Percentiles rank a stretch among this genome's conserved stretches.
Conservation (phyloP, 2,888 invertebrate genomes). For the Drosophila sordidapex region DNA sequence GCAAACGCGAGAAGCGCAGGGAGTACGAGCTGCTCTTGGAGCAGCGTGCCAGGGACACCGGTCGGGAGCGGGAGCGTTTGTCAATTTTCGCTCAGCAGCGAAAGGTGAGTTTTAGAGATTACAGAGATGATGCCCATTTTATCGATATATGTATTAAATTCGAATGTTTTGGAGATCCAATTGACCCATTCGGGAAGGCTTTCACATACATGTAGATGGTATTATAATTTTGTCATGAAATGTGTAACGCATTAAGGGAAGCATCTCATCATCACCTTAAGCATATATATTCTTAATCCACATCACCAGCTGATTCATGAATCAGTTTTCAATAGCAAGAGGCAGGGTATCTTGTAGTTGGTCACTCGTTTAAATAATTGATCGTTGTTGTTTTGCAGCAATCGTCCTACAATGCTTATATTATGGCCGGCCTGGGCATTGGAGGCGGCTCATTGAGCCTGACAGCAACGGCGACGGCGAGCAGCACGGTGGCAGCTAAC, state of each 20-base stretch:
- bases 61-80: conserved; percentile 82
- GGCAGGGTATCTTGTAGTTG: neutral
- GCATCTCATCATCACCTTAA: neutral
- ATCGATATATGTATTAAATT: conserved; percentile 9
- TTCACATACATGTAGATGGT: neutral
- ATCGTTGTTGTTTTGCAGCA: conserved; percentile 61
- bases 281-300: neutral
- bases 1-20: conserved; percentile 82
- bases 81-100: conserved; percentile 78
- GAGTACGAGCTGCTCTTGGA: conserved; percentile 81
- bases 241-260: neutral
- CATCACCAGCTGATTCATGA: neutral
- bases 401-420: conserved; percentile 79
- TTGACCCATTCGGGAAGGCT: neutral
- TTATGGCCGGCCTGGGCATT: conserved; percentile 80
- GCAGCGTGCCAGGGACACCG: conserved; percentile 81
- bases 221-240: neutral
- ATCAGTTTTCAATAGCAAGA: neutral
- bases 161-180: neutral
- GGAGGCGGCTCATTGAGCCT: conserved; percentile 76
- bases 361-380: neutral
- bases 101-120: conserved; percentile 72
- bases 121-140: neutral
- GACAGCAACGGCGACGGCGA: conserved; percentile 45
- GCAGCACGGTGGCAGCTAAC: conserved; percentile 32